These are phyloP conservation scores for Proterorhinus semilunaris DNA, from an alignment of 2,113 vertebrate genomes.

Conservation along the genomic window DNA sequence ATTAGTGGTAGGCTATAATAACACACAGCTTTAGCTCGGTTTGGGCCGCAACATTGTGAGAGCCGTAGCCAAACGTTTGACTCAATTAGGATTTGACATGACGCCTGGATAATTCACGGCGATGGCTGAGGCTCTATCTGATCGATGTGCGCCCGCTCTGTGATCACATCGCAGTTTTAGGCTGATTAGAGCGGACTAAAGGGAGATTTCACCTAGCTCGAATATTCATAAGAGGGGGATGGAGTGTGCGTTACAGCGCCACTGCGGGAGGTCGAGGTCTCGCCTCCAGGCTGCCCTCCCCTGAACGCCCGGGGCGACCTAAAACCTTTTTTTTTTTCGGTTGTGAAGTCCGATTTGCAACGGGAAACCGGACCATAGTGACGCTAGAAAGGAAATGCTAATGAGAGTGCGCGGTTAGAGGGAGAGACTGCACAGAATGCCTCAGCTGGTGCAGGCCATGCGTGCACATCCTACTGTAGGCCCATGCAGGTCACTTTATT, in stretches of 20 bases:
- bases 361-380: conserved; percentile 74
- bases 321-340: conserved; percentile 68
- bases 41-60: conserved; percentile 15
- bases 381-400: conserved; percentile 76
- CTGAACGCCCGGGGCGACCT: conserved; percentile 61
- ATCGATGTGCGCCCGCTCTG: conserved; percentile 57
- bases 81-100: conserved; percentile 39
- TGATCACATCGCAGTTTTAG: conserved; percentile 58
- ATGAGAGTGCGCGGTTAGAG: conserved; percentile 62
- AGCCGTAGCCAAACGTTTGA: conserved; percentile 17
- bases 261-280: conserved; percentile 74
- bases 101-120: conserved; percentile 42
- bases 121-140: conserved; percentile 34
- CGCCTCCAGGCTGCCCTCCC: conserved; percentile 70
- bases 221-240: conserved; percentile 57
- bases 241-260: conserved; percentile 51
- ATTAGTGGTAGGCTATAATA: neutral
- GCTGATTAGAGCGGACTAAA: conserved; percentile 56
- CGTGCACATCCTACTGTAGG: neutral
- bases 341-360: conserved; percentile 75
- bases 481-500: neutral
- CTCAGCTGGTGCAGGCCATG: conserved; percentile 34
- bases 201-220: conserved; percentile 55
- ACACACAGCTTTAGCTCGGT: conserved; percentile 7
- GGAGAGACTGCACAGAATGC: conserved; percentile 44